These are phyloP conservation scores for Vultur gryphus DNA, from an alignment of 2,797 vertebrate genomes.

Conservation along the genomic window DNA sequence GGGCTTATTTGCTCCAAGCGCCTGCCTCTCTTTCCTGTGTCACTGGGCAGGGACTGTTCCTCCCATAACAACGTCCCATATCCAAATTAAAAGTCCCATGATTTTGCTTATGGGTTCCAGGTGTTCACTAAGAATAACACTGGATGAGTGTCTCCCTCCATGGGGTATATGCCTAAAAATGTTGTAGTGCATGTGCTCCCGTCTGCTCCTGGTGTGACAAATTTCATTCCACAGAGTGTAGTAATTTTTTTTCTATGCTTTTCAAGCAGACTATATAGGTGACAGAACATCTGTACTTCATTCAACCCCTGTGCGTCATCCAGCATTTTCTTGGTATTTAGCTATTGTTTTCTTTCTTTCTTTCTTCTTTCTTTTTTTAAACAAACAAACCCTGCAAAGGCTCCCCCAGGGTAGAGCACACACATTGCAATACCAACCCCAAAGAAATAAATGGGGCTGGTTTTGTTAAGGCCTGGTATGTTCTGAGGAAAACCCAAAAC, in stretches of 20 bases:
- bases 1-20: background rate
- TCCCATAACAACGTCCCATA: fast-evolving
- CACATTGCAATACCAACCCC: background rate
- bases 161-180: background rate
- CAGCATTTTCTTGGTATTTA: background rate
- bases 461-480: background rate
- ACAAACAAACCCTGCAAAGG: background rate
- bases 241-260: background rate
- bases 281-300: slow-evolving; percentile 10
- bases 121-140: background rate
- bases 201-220: background rate
- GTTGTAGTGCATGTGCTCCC: background rate
- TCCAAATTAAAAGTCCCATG: background rate
- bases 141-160: background rate
- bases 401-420: background rate
- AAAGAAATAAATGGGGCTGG: background rate
- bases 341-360: slow-evolving; percentile 9
- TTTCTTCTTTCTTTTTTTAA: background rate
- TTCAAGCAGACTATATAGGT: background rate
- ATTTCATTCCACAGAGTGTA: background rate
- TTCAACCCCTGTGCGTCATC: background rate
- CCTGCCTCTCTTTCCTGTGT: background rate
- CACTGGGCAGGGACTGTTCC: background rate
- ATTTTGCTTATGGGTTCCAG: background rate
- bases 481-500: background rate